Evolutionary conservation across 1,140 invertebrate species (phyloP).

Genomic region (Brachionus sp.): DNA sequence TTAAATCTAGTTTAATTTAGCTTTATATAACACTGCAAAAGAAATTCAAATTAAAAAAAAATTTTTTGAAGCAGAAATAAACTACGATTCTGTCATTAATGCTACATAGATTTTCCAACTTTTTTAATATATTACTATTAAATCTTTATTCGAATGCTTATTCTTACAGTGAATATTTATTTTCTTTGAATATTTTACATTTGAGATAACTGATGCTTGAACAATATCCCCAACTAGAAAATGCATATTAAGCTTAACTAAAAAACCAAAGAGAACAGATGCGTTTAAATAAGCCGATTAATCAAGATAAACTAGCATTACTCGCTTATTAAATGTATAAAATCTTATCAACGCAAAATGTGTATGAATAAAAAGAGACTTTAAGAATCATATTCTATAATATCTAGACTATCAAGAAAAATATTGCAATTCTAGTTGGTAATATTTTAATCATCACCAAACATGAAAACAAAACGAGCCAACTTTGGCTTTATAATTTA

Average conservation of each 20-base stretch:
- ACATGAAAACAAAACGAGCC: neutral
- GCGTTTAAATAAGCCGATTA: neutral
- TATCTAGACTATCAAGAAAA: neutral
- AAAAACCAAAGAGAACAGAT: neutral
- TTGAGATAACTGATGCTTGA: too few species aligned
- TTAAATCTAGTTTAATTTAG: neutral
- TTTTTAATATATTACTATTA: too few species aligned
- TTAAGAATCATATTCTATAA: neutral
- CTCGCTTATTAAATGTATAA: neutral
- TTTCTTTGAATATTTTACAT: too few species aligned
- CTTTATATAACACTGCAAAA: too few species aligned
- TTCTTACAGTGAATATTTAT: too few species aligned
- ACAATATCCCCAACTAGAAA: neutral
- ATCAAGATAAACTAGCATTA: neutral
- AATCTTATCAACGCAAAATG: constrained; percentile 16
- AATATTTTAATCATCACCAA: neutral
- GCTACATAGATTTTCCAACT: too few species aligned
- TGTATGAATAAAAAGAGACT: neutral
- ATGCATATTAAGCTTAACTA: constrained; percentile 1
- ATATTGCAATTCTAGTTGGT: neutral
- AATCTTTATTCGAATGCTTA: too few species aligned
- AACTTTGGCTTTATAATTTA: constrained; percentile 10
- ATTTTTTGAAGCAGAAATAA: too few species aligned
- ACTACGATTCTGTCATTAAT: too few species aligned
- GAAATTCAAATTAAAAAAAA: too few species aligned